Conservation (phyloP, 2,888 invertebrate genomes). For the Geophilus truncorum region DNA sequence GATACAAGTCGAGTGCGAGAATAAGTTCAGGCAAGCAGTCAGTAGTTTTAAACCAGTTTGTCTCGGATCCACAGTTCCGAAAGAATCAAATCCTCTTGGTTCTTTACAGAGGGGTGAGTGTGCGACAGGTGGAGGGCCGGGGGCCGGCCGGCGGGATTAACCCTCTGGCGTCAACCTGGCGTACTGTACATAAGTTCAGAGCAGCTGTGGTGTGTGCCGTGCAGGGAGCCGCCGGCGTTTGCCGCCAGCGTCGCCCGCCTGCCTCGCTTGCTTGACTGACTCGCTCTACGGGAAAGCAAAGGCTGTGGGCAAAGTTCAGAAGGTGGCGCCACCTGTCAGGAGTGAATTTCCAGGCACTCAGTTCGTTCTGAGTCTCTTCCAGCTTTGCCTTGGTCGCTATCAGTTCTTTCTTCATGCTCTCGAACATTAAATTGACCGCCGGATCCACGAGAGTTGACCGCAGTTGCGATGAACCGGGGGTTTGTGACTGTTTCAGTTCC, state of each 20-base stretch:
- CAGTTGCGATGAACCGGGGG: slow-evolving; percentile 67
- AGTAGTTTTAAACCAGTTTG: neutral
- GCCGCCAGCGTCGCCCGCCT: neutral
- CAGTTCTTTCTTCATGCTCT: slow-evolving; percentile 83
- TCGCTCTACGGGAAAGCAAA: slow-evolving; percentile 30
- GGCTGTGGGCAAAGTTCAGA: slow-evolving; percentile 29
- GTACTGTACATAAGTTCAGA: slow-evolving; percentile 16
- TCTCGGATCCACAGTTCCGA: neutral
- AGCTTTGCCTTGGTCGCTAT: slow-evolving; percentile 81
- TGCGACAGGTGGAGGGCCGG: neutral
- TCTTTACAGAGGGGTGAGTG: slow-evolving; percentile 1
- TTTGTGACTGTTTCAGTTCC: slow-evolving; percentile 84
- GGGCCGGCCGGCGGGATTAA: neutral
- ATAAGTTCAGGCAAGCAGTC: slow-evolving; percentile 16
- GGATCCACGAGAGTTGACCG: slow-evolving; percentile 87
- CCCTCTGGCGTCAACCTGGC: slow-evolving; percentile 17
- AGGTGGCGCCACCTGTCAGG: slow-evolving; percentile 70
- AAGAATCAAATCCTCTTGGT: slow-evolving; percentile 9
- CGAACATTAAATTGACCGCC: slow-evolving; percentile 87
- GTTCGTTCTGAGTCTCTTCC: slow-evolving; percentile 95
- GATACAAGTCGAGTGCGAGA: neutral
- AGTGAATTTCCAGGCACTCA: slow-evolving; percentile 98
- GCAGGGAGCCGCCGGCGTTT: neutral
- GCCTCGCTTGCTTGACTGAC: neutral
- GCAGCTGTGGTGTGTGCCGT: neutral